These are phyloP conservation scores for Microcaecilia unicolor DNA, from an alignment of 2,797 vertebrate species.

Conservation along the genomic window DNA sequence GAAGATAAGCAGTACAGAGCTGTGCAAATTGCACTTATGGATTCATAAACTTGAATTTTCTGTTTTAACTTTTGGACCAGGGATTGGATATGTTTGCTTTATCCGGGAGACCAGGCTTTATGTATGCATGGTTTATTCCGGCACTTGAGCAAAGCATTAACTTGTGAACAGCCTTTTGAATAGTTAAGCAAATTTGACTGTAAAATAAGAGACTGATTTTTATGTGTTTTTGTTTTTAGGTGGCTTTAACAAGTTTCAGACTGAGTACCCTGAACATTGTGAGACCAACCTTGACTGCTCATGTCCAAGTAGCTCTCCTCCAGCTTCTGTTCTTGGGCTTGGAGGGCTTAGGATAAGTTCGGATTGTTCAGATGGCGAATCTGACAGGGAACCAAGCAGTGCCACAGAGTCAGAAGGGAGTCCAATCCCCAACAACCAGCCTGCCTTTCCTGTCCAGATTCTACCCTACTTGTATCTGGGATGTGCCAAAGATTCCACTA, in stretches of 20 bases:
- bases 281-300: conserved; percentile 87
- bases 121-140: too few species aligned
- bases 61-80: too few species aligned
- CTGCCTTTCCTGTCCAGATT: conserved; percentile 95
- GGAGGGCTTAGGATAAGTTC: conserved; percentile 92
- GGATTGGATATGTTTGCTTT: too few species aligned
- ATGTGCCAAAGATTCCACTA: conserved; percentile 95
- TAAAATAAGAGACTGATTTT: background rate
- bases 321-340: conserved; percentile 80
- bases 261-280: conserved; percentile 87
- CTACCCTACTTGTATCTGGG: conserved; percentile 93
- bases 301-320: conserved; percentile 82
- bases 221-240: conserved; percentile 30
- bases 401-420: conserved; percentile 92
- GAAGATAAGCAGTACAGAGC: too few species aligned
- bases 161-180: too few species aligned
- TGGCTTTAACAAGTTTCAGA: conserved; percentile 95
- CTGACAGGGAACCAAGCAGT: conserved; percentile 87
- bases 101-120: too few species aligned
- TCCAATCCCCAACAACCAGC: conserved; percentile 83
- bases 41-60: too few species aligned
- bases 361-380: conserved; percentile 90
- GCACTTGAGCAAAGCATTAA: too few species aligned
- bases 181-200: too few species aligned
- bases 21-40: too few species aligned